Conservation (phyloP, 2,113 vertebrate genomes). For the Pardalotus punctatus region DNA sequence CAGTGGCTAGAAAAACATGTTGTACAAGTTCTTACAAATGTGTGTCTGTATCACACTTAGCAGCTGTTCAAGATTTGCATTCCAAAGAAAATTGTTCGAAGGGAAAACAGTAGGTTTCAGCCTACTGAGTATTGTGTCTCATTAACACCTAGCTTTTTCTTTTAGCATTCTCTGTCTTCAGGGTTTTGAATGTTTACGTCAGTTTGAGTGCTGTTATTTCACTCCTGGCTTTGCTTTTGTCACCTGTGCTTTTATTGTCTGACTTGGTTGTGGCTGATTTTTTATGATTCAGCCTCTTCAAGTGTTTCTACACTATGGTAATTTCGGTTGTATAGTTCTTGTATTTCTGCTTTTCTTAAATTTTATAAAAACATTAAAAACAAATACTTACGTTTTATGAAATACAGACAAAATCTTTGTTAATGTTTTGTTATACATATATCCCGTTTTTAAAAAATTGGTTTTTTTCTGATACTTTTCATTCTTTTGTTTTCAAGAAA, state of each 20-base stretch:
- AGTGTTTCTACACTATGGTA: not conserved
- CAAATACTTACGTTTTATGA: not conserved
- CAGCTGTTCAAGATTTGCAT: not conserved
- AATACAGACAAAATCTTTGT: not conserved
- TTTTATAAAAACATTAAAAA: not conserved
- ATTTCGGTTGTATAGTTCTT: not conserved
- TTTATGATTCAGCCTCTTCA: not conserved
- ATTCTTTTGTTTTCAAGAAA: not conserved
- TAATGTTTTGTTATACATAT: not conserved
- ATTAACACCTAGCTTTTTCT: not conserved
- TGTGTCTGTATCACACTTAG: not conserved
- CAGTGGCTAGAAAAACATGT: not conserved
- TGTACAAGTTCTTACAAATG: not conserved
- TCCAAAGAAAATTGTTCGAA: not conserved
- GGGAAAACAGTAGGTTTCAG: not conserved
- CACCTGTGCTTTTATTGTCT: not conserved
- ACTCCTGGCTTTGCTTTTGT: not conserved
- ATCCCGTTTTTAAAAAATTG: fast-evolving
- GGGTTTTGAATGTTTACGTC: not conserved
- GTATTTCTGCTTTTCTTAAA: not conserved
- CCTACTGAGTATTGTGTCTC: not conserved
- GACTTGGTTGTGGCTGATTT: not conserved
- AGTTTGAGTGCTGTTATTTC: not conserved
- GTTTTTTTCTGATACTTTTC: not conserved
- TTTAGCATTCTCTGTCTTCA: not conserved